Percentiles rank a stretch among this genome's conserved stretches.
Conservation (phyloP, 2,888 invertebrate species). For the Halocaridina rubra region DNA sequence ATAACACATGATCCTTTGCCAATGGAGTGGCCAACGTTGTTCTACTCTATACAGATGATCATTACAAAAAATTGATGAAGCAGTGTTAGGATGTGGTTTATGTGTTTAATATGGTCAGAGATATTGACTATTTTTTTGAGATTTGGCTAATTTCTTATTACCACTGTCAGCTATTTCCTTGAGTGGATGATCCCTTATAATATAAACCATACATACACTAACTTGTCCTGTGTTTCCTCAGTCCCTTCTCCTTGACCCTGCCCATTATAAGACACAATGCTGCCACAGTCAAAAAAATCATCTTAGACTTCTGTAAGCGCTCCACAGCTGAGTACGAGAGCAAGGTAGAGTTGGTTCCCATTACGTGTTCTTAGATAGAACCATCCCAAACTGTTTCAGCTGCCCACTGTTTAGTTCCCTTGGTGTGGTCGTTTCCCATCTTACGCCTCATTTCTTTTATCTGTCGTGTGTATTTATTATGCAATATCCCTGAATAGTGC, state of each 20-base stretch:
- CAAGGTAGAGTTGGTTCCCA: constrained; percentile 55
- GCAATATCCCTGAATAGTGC: too few species aligned
- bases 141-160: background rate
- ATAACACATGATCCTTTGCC: too few species aligned
- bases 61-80: too few species aligned
- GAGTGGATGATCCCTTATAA: constrained; percentile 7
- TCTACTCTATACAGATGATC: too few species aligned
- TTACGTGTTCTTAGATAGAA: constrained; percentile 26
- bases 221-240: constrained; percentile 37
- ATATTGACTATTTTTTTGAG: too few species aligned
- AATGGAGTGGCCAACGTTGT: too few species aligned
- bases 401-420: constrained; percentile 1
- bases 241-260: constrained; percentile 54
- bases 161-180: background rate
- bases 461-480: background rate
- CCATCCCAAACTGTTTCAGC: too few species aligned
- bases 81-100: too few species aligned
- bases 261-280: constrained; percentile 65
- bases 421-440: constrained; percentile 17
- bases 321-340: constrained; percentile 67
- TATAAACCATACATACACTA: background rate
- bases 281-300: constrained; percentile 67
- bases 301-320: constrained; percentile 67
- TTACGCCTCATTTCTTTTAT: background rate
- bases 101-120: too few species aligned